Conservation (phyloP, 1,140 invertebrate species). For the Meloidogyne hapla region DNA sequence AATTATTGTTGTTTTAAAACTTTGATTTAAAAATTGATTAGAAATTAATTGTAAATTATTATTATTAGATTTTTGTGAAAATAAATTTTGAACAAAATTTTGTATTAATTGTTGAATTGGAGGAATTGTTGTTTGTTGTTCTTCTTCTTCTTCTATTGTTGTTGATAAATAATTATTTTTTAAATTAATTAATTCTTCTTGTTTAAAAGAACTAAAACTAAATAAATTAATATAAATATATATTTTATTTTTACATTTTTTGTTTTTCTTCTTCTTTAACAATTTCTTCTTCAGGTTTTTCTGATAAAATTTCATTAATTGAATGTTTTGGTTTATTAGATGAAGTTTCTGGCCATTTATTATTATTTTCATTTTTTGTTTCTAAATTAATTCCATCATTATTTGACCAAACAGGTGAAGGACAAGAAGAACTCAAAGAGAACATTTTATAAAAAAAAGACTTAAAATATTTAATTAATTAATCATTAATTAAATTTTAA, state of each 20-base stretch:
- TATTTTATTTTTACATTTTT: too few relatives aligned
- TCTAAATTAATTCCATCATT: not conserved
- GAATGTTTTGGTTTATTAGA: not conserved
- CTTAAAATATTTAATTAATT: not conserved
- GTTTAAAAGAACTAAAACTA: too few relatives aligned
- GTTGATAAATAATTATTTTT: not conserved
- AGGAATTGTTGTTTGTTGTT: not conserved
- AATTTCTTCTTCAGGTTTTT: not conserved
- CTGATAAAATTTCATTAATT: not conserved
- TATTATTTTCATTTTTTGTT: too few relatives aligned
- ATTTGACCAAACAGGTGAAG: not conserved
- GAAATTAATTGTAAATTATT: too few relatives aligned
- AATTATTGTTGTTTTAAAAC: too few relatives aligned
- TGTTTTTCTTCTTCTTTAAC: not conserved
- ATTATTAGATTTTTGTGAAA: not conserved
- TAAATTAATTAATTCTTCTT: not conserved
- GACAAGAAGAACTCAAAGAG: not conserved
- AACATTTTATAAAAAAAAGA: not conserved
- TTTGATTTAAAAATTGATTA: too few relatives aligned
- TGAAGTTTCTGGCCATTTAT: not conserved
- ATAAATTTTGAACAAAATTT: constrained; percentile 1
- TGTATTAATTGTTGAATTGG: not conserved
- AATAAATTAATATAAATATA: too few relatives aligned
- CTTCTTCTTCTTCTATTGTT: not conserved
- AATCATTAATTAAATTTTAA: not conserved